Percentiles rank a stretch among this genome's conserved stretches.
phyloP scores from a whole-genome alignment of 1,140 invertebrate species.

The Drosophila chauvacae region DNA sequence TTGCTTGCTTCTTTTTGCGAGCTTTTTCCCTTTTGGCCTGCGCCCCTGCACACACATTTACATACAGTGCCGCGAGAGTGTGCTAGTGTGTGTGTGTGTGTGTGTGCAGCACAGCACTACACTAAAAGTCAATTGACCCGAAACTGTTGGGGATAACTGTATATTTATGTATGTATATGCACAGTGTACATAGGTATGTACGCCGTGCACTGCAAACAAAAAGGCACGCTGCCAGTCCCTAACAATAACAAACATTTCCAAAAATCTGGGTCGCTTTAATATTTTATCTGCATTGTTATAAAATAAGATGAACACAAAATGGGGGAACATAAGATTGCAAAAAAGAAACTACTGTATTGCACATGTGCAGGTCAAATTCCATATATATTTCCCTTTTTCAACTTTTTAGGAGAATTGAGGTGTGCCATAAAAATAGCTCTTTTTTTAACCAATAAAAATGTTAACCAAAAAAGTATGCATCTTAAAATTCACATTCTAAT shows the following conservation, averaged over 20 bases:
- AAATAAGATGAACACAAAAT: not conserved
- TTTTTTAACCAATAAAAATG: not conserved
- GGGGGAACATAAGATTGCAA: too few species aligned
- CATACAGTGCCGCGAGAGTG: slow-evolving; percentile 1
- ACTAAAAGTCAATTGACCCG: slow-evolving; percentile 81
- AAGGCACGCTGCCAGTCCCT: slow-evolving; percentile 11
- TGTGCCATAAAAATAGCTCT: not conserved
- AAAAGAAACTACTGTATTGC: not conserved
- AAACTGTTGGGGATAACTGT: slow-evolving; percentile 55
- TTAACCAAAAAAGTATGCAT: too few species aligned
- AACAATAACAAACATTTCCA: slow-evolving; percentile 13
- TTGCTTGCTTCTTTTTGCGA: slow-evolving; percentile 60
- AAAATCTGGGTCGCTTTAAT: slow-evolving; percentile 10
- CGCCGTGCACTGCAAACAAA: slow-evolving; percentile 25
- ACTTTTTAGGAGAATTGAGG: not conserved
- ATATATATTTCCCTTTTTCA: not conserved
- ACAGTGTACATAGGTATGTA: slow-evolving; percentile 13
- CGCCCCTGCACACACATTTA: slow-evolving; percentile 25
- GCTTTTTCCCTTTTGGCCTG: slow-evolving; percentile 65
- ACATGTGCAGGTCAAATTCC: not conserved
- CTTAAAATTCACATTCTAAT: too few species aligned
- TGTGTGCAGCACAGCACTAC: slow-evolving; percentile 64
- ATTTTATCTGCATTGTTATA: slow-evolving; percentile 3
- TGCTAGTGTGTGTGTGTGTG: not conserved
- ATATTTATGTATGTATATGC: slow-evolving; percentile 23